These are phyloP conservation scores for Burhinus oedicnemus DNA, from an alignment of 2,113 vertebrate genomes.

Conservation along the genomic window DNA sequence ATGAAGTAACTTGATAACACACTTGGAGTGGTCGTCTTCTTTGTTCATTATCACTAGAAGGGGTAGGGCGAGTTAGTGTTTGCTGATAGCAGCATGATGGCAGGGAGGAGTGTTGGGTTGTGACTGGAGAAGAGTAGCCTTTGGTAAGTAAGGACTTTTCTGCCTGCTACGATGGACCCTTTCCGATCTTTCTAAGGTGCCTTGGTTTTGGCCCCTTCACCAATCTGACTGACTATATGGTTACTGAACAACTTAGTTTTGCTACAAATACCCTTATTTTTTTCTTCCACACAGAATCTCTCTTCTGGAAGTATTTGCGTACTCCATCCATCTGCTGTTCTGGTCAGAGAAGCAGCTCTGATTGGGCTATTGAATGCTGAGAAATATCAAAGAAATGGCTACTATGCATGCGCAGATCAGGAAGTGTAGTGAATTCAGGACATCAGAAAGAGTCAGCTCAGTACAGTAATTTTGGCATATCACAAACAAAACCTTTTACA, in stretches of 20 bases:
- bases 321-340: neutral
- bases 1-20: slow-evolving; percentile 22
- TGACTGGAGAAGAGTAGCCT: neutral
- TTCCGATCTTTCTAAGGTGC: neutral
- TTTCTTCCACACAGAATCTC: neutral
- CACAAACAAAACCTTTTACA: neutral
- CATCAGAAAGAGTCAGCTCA: neutral
- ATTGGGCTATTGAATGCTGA: neutral
- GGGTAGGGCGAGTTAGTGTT: neutral
- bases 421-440: neutral
- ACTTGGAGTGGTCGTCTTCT: neutral
- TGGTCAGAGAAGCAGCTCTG: neutral
- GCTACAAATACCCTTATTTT: neutral
- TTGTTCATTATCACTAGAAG: neutral
- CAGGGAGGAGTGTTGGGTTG: neutral
- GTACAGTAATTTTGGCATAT: neutral
- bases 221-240: neutral
- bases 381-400: neutral
- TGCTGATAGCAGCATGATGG: neutral
- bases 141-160: neutral
- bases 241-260: neutral
- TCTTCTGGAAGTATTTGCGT: neutral
- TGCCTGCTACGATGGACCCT: neutral
- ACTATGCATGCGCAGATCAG: neutral
- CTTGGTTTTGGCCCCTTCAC: neutral